These are phyloP conservation scores for Zaprionus africanus DNA, from an alignment of 1,140 invertebrate species.

Conservation along the genomic window DNA sequence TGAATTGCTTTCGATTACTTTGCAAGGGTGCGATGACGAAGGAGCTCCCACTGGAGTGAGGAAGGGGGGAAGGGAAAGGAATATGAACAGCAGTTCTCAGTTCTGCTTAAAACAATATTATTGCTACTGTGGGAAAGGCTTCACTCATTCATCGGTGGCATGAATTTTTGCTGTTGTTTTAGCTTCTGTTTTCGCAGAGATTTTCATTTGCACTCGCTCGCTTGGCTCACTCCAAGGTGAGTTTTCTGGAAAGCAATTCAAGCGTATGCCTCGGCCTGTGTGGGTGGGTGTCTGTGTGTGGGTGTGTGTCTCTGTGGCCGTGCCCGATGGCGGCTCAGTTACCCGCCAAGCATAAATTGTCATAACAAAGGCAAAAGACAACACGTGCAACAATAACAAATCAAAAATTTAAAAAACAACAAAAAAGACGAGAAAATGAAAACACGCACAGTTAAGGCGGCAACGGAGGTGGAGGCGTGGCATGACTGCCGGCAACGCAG, in stretches of 20 bases:
- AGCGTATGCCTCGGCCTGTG: background rate
- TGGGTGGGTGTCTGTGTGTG: background rate
- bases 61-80: background rate
- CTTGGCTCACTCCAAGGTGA: background rate
- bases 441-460: slow-evolving; percentile 37
- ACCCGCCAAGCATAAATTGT: slow-evolving; percentile 71
- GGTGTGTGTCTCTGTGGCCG: background rate
- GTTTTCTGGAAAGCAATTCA: slow-evolving; percentile 1
- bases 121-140: slow-evolving; percentile 2
- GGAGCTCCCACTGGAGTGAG: too few relatives aligned
- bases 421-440: slow-evolving; percentile 49
- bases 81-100: background rate
- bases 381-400: slow-evolving; percentile 83
- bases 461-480: background rate
- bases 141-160: background rate
- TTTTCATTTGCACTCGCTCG: slow-evolving; percentile 3
- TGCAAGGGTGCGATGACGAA: background rate
- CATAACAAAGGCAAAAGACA: slow-evolving; percentile 80
- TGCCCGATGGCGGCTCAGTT: slow-evolving; percentile 24
- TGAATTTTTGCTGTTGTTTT: slow-evolving; percentile 5
- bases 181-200: slow-evolving; percentile 7
- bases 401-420: slow-evolving; percentile 80
- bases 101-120: slow-evolving; percentile 8
- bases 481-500: slow-evolving; percentile 43
- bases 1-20: slow-evolving; percentile 29